phyloP scores from a whole-genome alignment of 2,888 invertebrate species.

The Lacanobia oleracea region DNA sequence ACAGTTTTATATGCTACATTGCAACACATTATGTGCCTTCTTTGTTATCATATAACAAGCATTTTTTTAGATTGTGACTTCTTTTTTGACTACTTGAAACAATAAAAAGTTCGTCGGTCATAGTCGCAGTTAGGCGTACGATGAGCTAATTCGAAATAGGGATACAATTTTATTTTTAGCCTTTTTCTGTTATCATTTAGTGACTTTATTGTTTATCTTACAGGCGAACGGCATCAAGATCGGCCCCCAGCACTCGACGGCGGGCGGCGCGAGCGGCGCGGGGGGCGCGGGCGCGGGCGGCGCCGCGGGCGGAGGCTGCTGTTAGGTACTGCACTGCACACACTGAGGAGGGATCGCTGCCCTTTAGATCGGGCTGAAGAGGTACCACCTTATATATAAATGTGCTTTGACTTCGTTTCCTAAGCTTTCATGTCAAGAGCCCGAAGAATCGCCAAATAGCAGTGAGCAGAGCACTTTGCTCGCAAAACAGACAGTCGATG shows the following conservation, averaged over 20 bases:
- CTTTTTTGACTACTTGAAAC: conserved; percentile 25
- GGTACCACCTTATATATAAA: conserved; percentile 46
- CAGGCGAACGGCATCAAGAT: conserved; percentile 99
- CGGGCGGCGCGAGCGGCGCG: conserved; percentile 95
- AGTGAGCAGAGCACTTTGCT: too few relatives aligned
- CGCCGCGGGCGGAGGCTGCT: conserved; percentile 97
- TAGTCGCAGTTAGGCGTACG: neutral
- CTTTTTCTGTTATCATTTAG: too few relatives aligned
- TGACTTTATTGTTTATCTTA: conserved; percentile 3
- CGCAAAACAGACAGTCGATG: too few relatives aligned
- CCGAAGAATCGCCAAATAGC: too few relatives aligned
- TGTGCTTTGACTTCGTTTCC: neutral
- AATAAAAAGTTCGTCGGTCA: neutral
- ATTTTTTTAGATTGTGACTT: neutral
- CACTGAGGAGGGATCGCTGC: conserved; percentile 78
- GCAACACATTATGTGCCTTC: too few relatives aligned
- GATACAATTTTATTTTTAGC: too few relatives aligned
- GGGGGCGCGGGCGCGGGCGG: conserved; percentile 94
- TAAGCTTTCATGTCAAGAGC: too few relatives aligned
- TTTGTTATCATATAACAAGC: neutral
- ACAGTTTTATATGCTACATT: neutral
- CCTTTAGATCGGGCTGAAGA: conserved; percentile 57
- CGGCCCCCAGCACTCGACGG: conserved; percentile 99
- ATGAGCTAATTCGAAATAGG: neutral
- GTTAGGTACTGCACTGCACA: conserved; percentile 92